Evolutionary conservation across 2,113 vertebrate genomes (phyloP), one percentile per base, ranked within the genome.

Genomic region (Haemorhous mexicanus): DNA sequence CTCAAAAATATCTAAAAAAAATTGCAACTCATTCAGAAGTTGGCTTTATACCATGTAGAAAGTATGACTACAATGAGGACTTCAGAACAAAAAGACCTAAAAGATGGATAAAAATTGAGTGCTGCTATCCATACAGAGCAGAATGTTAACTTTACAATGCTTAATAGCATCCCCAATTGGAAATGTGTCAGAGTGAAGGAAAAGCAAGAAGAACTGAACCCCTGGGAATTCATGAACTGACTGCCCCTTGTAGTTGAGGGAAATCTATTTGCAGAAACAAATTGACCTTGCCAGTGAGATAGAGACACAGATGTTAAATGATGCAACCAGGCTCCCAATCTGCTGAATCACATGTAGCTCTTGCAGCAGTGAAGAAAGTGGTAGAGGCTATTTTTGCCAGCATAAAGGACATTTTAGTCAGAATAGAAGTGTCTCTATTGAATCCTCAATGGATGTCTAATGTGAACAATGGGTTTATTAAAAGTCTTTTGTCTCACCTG

Each of bases 241-340:
- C 84, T 94, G 73, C 39, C 91, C 74, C 78, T 95, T 93, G 91
- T 69, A 95, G 80, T 10, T 93, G 89, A 95, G 82, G 90, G 64
- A 94, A 91, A 93, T 95, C 84, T 95, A 93, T 96, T 90, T 95
- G 82, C 37, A 92, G 87, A 81, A 95, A 62, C 73, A 96, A 96
- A 95, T 93, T 95, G 95, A 95, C 95, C 96, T 96, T 97, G 89
- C 90, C 82, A 96, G 79, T 28, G 46, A 70, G 55, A 93, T 20
- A 94, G 84, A 91, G 87, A 81, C 46, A 79, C 52, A 83, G 91
- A 92, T 94, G 84, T 43, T 67, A 96, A 89, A 77, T 92, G 84
- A 95, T 95, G 87, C 52, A 96, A 96, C 49, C 22, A 68, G 61
- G 82, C 92, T 96, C 86, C 79, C 84, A 53, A 95, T 78, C 75